phyloP scores from a whole-genome alignment of 2,888 invertebrate species.

The Ormia ochracea region DNA sequence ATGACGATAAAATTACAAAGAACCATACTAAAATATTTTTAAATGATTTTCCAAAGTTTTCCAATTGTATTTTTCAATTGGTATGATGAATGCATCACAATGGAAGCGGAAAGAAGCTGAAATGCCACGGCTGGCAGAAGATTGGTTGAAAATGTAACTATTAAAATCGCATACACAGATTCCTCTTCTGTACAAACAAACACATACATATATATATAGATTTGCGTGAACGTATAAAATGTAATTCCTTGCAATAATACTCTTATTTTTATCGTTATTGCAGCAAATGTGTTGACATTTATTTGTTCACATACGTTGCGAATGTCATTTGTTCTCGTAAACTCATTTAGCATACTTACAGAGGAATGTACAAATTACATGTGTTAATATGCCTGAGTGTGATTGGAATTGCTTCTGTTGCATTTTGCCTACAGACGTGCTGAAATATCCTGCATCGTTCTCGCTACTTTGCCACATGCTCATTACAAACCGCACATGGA shows the following conservation, averaged over 20 bases:
- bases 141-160: slow-evolving; percentile 6
- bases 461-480: slow-evolving; percentile 9
- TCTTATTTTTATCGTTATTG: slow-evolving; percentile 38
- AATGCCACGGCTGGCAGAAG: neutral
- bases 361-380: neutral
- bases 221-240: too few species aligned
- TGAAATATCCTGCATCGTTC: slow-evolving; percentile 33
- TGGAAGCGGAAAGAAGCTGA: neutral
- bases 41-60: neutral
- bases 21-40: neutral
- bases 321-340: slow-evolving; percentile 48
- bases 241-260: slow-evolving; percentile 37
- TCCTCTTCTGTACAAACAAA: slow-evolving; percentile 4
- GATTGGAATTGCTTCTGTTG: slow-evolving; percentile 1
- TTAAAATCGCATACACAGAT: slow-evolving; percentile 35
- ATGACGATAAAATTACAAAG: neutral
- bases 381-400: neutral
- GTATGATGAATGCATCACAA: neutral
- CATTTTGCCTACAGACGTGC: slow-evolving; percentile 35
- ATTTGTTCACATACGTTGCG: slow-evolving; percentile 24
- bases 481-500: neutral
- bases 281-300: slow-evolving; percentile 52
- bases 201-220: too few species aligned
- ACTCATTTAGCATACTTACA: slow-evolving; percentile 18
- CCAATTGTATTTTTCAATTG: neutral